phyloP scores from a whole-genome alignment of 2,797 vertebrate genomes.

The Allobates femoralis region DNA sequence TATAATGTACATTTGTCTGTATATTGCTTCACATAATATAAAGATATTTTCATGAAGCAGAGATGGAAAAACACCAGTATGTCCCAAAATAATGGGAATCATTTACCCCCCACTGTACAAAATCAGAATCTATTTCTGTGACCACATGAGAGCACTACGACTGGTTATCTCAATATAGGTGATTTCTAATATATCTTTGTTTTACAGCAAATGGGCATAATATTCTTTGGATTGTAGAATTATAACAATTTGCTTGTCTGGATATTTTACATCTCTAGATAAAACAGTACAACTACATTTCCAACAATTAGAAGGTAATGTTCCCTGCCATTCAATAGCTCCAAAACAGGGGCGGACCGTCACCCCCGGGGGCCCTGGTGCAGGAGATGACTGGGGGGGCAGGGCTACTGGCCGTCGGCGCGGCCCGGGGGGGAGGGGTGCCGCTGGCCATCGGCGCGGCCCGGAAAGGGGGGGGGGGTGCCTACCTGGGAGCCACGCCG shows the following conservation, averaged over 20 bases:
- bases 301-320: too few relatives aligned
- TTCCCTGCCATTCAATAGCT: too few relatives aligned
- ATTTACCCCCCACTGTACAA: constrained; percentile 16
- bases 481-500: too few relatives aligned
- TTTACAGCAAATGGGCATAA: neutral
- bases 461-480: too few relatives aligned
- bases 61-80: neutral
- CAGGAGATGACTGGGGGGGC: too few relatives aligned
- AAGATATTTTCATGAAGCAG: neutral
- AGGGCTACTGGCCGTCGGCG: too few relatives aligned
- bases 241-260: neutral
- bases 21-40: constrained; percentile 13
- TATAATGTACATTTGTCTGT: neutral
- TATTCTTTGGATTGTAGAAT: neutral
- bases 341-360: too few relatives aligned
- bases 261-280: neutral
- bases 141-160: neutral
- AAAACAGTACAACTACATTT: too few relatives aligned
- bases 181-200: neutral
- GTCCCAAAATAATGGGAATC: neutral
- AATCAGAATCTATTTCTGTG: neutral
- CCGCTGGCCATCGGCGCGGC: too few relatives aligned
- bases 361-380: too few relatives aligned
- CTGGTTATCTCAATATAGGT: neutral
- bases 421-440: too few relatives aligned